Conservation (phyloP, 2,113 vertebrate genomes). For the Apistogramma diplotaenia region DNA sequence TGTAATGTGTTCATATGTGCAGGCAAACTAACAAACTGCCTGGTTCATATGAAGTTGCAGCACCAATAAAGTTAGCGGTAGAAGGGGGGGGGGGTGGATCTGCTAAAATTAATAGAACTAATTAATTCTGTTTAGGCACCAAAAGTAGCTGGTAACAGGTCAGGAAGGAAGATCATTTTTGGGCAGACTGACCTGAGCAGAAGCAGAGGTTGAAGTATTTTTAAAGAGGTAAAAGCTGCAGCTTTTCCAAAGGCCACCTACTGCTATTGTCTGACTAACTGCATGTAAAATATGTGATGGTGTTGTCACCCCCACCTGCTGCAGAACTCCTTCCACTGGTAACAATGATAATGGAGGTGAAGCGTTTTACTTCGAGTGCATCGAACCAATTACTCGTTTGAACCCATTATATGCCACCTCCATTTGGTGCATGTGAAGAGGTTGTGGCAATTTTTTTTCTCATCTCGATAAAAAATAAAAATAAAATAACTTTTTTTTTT, state of each 20-base stretch:
- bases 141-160: accelerated
- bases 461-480: too few species aligned
- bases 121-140: neutral
- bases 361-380: neutral
- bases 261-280: neutral
- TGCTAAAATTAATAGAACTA: neutral
- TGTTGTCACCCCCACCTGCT: neutral
- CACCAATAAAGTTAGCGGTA: neutral
- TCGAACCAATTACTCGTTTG: neutral
- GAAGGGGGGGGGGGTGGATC: neutral
- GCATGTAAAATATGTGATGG: neutral
- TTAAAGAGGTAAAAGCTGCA: neutral
- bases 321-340: neutral
- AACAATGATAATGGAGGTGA: neutral
- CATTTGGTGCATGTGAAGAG: neutral
- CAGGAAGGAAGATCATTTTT: neutral
- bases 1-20: neutral
- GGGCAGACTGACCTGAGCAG: neutral
- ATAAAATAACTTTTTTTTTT: neutral
- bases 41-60: neutral
- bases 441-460: neutral
- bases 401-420: neutral
- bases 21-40: neutral
- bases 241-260: accelerated
- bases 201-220: neutral